A percentile compares a stretch with the other conserved stretches of the same genome.
phyloP scores from a whole-genome alignment of 2,888 invertebrate genomes.

The Hybos culiciformis region DNA sequence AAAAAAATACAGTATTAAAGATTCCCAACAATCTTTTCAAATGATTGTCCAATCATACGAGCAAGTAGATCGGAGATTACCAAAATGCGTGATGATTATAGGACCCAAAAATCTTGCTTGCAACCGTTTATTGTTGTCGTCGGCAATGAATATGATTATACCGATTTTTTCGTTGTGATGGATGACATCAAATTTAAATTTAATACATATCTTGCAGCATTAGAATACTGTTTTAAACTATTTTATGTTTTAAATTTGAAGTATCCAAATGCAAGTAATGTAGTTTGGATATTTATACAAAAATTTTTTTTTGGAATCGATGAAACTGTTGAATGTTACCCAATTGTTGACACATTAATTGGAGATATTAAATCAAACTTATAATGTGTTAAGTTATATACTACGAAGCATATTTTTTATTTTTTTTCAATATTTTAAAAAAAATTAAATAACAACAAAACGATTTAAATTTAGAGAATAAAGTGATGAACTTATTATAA shows the following conservation, averaged over 20 bases:
- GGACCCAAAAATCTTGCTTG: background rate
- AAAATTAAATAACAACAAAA: background rate
- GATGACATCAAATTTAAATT: background rate
- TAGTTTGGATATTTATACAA: slow-evolving; percentile 3
- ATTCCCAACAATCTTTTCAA: slow-evolving; percentile 2
- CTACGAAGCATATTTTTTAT: no score
- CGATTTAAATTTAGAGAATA: no score
- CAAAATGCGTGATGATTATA: background rate
- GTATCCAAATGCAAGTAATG: background rate
- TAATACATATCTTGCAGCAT: slow-evolving; percentile 2
- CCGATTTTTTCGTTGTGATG: background rate
- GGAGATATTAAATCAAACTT: background rate
- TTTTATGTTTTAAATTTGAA: slow-evolving; percentile 3
- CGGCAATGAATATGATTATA: slow-evolving; percentile 2
- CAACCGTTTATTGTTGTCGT: slow-evolving; percentile 1
- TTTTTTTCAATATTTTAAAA: no score
- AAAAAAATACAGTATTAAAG: slow-evolving; percentile 2
- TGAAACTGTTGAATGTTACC: background rate
- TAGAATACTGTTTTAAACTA: slow-evolving; percentile 4
- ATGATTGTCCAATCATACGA: background rate
- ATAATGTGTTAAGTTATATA: background rate
- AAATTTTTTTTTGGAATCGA: slow-evolving; percentile 2
- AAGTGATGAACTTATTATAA: no score
- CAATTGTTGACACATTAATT: slow-evolving; percentile 3
- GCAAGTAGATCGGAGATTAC: background rate